phyloP scores from a whole-genome alignment of 2,797 vertebrate genomes.

The Sitta carolinensis region DNA sequence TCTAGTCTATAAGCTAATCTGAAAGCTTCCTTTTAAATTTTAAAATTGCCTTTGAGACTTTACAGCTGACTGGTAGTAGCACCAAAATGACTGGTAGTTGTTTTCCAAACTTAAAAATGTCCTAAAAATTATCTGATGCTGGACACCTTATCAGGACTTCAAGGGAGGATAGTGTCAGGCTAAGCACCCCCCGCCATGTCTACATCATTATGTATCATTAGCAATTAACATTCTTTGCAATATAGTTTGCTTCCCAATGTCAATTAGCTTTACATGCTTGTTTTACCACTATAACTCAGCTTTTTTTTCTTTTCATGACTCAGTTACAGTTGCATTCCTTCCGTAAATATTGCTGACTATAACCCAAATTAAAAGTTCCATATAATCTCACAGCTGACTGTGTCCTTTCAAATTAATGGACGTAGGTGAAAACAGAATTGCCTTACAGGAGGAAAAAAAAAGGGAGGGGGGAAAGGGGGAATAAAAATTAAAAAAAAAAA shows the following conservation, averaged over 20 bases:
- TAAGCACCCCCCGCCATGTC: neutral
- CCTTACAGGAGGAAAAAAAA: neutral
- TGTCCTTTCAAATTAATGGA: neutral
- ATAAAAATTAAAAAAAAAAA: too few species aligned
- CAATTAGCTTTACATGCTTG: neutral
- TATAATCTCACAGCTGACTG: neutral
- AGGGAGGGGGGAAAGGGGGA: too few species aligned
- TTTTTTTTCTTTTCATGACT: neutral
- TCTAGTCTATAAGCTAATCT: constrained; percentile 11
- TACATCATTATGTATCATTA: neutral
- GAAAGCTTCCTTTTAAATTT: neutral
- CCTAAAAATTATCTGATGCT: neutral
- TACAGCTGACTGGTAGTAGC: neutral
- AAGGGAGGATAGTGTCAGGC: constrained; percentile 1
- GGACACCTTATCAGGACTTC: neutral
- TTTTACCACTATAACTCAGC: neutral
- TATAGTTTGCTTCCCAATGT: neutral
- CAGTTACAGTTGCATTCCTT: neutral
- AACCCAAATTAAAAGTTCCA: neutral
- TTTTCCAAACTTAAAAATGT: neutral
- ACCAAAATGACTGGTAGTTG: neutral
- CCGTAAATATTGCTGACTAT: neutral
- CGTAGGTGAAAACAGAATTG: neutral
- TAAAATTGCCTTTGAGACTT: neutral
- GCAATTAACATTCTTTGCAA: neutral